Percentiles rank a stretch among this genome's conserved stretches.
Conservation (phyloP, 2,797 vertebrate species). For the Enteromius viviparus region DNA sequence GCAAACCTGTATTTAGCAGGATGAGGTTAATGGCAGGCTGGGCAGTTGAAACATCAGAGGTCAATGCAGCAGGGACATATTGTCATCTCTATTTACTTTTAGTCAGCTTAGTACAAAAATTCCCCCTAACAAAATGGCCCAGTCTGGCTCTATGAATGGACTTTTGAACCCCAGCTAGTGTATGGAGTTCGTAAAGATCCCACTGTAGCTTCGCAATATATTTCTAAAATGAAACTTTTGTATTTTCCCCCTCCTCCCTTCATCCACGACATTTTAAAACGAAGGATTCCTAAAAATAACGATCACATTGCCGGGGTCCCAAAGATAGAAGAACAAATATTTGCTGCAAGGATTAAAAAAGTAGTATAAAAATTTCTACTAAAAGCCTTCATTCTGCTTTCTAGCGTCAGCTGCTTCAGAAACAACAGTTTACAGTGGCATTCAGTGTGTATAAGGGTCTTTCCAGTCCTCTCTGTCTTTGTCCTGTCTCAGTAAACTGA, state of each 20-base stretch:
- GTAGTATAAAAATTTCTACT: too few species aligned
- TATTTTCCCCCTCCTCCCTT: background rate
- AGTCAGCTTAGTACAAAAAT: slow-evolving; percentile 19
- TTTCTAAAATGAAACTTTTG: background rate
- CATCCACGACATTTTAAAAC: background rate
- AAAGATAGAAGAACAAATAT: background rate
- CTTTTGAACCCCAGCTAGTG: background rate
- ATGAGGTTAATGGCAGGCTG: slow-evolving; percentile 15
- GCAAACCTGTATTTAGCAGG: slow-evolving; percentile 41
- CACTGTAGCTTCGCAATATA: background rate
- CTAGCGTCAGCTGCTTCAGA: background rate
- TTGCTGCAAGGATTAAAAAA: background rate
- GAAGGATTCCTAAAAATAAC: background rate
- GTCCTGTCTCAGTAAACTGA: background rate
- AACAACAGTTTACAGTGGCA: background rate
- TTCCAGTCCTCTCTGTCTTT: background rate
- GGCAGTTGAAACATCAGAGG: slow-evolving; percentile 27
- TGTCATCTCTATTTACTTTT: slow-evolving; percentile 38
- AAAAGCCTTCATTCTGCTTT: background rate
- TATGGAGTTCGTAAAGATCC: background rate
- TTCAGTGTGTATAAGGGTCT: background rate
- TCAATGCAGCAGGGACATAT: slow-evolving; percentile 2
- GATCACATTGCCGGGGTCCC: background rate
- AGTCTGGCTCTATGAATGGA: background rate
- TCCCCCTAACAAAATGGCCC: background rate